These are phyloP conservation scores for Musca domestica DNA, from an alignment of 1,140 invertebrate genomes.

Conservation along the genomic window DNA sequence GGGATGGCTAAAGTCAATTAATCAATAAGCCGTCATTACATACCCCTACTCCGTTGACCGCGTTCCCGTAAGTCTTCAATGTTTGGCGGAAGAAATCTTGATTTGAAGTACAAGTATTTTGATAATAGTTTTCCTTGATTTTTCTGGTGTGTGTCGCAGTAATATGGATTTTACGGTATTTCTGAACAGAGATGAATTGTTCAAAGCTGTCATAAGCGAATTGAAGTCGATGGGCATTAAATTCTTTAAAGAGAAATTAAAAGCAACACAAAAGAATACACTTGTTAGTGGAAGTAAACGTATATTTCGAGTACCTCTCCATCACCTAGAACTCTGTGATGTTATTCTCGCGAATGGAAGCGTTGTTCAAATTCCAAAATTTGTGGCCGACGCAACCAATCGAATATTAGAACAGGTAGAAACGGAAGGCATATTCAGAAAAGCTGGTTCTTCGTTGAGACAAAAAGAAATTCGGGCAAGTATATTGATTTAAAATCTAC, in stretches of 20 bases:
- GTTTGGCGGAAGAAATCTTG: too few relatives aligned
- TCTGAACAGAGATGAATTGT: conserved; percentile 62
- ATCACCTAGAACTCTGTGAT: conserved; percentile 60
- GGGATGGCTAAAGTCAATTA: too few relatives aligned
- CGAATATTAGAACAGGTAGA: conserved; percentile 66
- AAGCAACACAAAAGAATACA: conserved; percentile 57
- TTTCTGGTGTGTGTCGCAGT: too few relatives aligned
- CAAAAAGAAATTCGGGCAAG: conserved; percentile 75
- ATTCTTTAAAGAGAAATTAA: conserved; percentile 61
- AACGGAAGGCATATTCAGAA: conserved; percentile 79
- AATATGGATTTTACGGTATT: neutral
- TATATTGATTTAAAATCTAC: too few relatives aligned
- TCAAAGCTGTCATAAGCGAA: conserved; percentile 60
- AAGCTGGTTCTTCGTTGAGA: conserved; percentile 74
- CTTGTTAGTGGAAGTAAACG: conserved; percentile 55
- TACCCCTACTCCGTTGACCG: too few relatives aligned
- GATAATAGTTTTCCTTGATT: too few relatives aligned
- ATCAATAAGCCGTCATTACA: too few relatives aligned
- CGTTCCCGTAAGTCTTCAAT: too few relatives aligned
- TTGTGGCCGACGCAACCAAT: conserved; percentile 69
- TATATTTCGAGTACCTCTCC: conserved; percentile 64
- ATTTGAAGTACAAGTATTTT: too few relatives aligned
- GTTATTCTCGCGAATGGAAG: conserved; percentile 61
- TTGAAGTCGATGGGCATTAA: conserved; percentile 64
- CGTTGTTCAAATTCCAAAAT: conserved; percentile 67